These are phyloP conservation scores for Drosophila leonis DNA, from an alignment of 2,888 invertebrate species.

Conservation along the genomic window DNA sequence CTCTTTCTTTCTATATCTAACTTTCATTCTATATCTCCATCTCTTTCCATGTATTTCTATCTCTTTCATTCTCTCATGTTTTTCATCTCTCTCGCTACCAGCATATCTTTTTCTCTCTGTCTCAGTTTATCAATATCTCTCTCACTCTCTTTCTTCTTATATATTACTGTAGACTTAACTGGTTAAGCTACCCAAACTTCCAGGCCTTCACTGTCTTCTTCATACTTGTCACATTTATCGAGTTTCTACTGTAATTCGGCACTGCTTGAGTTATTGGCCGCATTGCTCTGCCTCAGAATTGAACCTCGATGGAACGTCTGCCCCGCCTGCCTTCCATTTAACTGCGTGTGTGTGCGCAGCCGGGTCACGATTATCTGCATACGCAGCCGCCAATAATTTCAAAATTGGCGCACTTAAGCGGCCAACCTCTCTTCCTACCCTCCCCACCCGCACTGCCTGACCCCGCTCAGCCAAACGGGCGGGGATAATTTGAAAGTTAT, in stretches of 20 bases:
- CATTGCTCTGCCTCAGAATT: slow-evolving; percentile 9
- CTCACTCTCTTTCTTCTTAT: not conserved
- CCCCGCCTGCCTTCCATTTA: slow-evolving; percentile 16
- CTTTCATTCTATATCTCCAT: too few species aligned
- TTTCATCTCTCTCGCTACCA: too few species aligned
- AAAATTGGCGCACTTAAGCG: slow-evolving; percentile 83
- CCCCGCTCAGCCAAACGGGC: slow-evolving; percentile 7
- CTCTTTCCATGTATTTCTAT: not conserved
- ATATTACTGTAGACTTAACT: too few species aligned
- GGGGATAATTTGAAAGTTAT: slow-evolving; percentile 78
- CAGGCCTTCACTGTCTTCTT: not conserved
- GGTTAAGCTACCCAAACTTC: not conserved
- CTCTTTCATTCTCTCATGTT: not conserved
- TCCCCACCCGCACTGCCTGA: not conserved
- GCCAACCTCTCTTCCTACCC: not conserved
- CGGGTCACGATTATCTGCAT: slow-evolving; percentile 84
- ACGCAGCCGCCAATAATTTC: slow-evolving; percentile 81
- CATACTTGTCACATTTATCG: not conserved
- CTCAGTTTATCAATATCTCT: not conserved
- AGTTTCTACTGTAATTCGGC: slow-evolving; percentile 38
- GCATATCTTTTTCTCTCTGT: not conserved
- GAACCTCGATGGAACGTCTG: slow-evolving; percentile 3
- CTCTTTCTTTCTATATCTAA: too few species aligned
- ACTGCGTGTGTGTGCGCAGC: slow-evolving; percentile 54
- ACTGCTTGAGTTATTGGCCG: slow-evolving; percentile 60